These are phyloP conservation scores for Drosophila falleni DNA, from an alignment of 2,888 invertebrate species.

Conservation along the genomic window DNA sequence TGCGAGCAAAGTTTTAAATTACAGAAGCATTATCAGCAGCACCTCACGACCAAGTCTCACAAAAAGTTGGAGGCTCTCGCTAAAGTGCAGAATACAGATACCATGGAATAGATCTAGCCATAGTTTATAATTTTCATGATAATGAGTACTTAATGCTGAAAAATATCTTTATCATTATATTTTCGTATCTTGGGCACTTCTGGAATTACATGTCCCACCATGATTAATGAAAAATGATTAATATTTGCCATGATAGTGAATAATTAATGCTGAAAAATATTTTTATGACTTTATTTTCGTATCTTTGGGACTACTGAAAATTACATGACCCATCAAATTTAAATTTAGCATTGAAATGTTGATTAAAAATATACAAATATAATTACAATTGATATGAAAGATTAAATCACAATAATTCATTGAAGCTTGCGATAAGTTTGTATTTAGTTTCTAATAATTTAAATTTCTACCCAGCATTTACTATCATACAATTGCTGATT, in stretches of 20 bases:
- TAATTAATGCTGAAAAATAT: neutral
- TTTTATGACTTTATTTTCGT: neutral
- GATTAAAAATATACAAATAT: neutral
- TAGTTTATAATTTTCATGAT: neutral
- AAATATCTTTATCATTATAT: neutral
- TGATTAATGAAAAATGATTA: neutral
- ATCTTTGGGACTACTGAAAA: neutral
- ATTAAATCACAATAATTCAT: neutral
- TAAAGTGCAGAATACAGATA: constrained; percentile 6
- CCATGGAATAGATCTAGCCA: constrained; percentile 1
- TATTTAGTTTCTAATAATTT: neutral
- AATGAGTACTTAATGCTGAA: neutral
- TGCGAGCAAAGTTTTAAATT: constrained; percentile 55
- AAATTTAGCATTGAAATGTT: neutral
- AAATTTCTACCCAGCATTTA: neutral
- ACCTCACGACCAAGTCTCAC: constrained; percentile 54
- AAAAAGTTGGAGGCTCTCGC: constrained; percentile 43
- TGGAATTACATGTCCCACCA: neutral
- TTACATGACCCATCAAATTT: neutral
- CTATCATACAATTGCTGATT: constrained; percentile 48
- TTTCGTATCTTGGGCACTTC: neutral
- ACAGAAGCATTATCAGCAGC: constrained; percentile 47
- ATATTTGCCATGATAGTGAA: neutral
- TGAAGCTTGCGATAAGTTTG: neutral
- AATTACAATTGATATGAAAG: neutral